These are phyloP conservation scores for Lampris incognitus DNA, from an alignment of 2,113 vertebrate genomes.

Conservation along the genomic window DNA sequence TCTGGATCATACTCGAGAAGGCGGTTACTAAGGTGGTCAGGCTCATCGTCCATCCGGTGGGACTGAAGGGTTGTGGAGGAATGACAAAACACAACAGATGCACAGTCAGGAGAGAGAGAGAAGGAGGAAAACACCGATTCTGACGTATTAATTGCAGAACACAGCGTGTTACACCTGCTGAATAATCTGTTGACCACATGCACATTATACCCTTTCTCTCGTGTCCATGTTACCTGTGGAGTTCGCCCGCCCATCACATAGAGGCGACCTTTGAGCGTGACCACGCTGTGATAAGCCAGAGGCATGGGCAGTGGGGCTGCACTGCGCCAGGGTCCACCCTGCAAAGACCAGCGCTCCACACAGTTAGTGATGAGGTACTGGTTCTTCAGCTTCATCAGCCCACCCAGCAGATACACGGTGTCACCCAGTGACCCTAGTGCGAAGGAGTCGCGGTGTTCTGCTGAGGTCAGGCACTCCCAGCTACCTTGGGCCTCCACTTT, in stretches of 20 bases:
- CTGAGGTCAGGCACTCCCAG: slow-evolving; percentile 90
- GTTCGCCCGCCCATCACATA: slow-evolving; percentile 95
- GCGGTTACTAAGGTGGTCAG: slow-evolving; percentile 93
- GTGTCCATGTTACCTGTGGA: slow-evolving; percentile 87
- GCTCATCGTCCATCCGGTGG: slow-evolving; percentile 93
- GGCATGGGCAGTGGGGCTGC: slow-evolving; percentile 89
- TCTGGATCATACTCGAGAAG: slow-evolving; percentile 90
- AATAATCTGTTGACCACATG: not conserved
- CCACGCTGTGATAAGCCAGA: slow-evolving; percentile 88
- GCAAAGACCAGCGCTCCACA: slow-evolving; percentile 90
- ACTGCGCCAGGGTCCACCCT: slow-evolving; percentile 89
- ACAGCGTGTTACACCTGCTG: not conserved
- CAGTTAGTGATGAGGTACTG: slow-evolving; percentile 92
- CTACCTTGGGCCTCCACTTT: slow-evolving; percentile 88
- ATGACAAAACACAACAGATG: slow-evolving; percentile 65
- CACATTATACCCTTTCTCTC: not conserved
- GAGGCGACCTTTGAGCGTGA: slow-evolving; percentile 86
- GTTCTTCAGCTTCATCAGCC: slow-evolving; percentile 95
- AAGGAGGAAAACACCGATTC: too few species aligned
- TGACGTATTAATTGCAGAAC: not conserved
- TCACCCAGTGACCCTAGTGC: slow-evolving; percentile 85
- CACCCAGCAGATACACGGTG: slow-evolving; percentile 91
- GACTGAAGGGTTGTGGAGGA: slow-evolving; percentile 75
- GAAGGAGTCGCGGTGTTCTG: slow-evolving; percentile 93
- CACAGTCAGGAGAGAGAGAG: slow-evolving; percentile 22